Evolutionary conservation across 2,888 invertebrate species (phyloP), one percentile per base, ranked within the genome.

Genomic region (Noctua pronuba): DNA sequence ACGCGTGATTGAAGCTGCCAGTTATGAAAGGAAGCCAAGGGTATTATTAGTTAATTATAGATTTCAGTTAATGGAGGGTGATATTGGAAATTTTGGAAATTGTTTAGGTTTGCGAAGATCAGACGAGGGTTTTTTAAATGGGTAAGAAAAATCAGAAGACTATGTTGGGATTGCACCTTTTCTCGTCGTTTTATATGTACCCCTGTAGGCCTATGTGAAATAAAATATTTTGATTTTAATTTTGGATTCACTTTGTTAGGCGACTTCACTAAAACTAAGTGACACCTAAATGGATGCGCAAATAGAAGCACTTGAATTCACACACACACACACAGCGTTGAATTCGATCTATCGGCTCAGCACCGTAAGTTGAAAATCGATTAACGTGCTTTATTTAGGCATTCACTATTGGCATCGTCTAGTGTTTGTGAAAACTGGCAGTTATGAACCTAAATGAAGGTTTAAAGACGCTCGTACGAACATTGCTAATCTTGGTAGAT

Each of bases 1-100:
- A 84, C 74, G 83, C 74, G 64, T 88, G 88, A 90, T 86, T 88
- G 77, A 65, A 64, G 41, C 64, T 64, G 77, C 67, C 73, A 75
- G 64, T 85, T 83, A 84, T 81, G 77, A 82, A 65, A 73, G 72
- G 79, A 79, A 78, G 79, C 35, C 46, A 71, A 73, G 64, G 66
- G 64, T 73, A 64, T 64, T 72, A 49, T 73, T 72, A 41, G 46
- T 18, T 78, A 79, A 49, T 84, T 68, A 86, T 75, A 85, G 62
- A 67, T 73, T 67, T 41, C 0, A n/a, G 67, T 71, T 7, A 58
- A 64, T 31, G 16, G 16, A 44, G 18, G 18, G 46, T 75, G 28
- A 28, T 64, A 58, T 72, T 58, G n/a, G 13, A 66, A 41, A 41
- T 7, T 44, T 72, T 49, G 21, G 11, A 66, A 49, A 7, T 49